Evolutionary conservation across 64 coral and sea anemone species (phyloP).

Genomic region (Pachyseris speciosa): DNA sequence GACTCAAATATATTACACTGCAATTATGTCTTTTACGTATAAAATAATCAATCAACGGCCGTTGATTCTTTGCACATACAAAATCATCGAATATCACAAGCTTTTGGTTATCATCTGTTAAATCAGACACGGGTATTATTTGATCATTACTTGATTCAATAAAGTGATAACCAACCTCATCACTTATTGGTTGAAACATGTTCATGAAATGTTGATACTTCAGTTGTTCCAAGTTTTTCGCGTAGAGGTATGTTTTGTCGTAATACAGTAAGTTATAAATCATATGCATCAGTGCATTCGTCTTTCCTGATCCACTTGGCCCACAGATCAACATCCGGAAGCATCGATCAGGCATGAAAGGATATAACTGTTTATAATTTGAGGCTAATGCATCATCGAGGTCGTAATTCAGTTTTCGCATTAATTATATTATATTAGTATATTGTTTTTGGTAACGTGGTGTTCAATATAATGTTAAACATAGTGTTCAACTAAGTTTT

Average conservation of each 20-base stretch:
- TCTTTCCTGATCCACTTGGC: too few species aligned
- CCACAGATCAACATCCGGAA: background rate
- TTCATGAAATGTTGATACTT: background rate
- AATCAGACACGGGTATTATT: background rate
- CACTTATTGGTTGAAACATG: background rate
- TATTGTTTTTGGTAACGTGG: too few species aligned
- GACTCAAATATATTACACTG: background rate
- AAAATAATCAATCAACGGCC: background rate
- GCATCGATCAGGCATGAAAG: background rate
- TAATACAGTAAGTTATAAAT: too few species aligned
- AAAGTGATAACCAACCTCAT: background rate
- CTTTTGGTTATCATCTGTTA: background rate
- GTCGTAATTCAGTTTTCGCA: too few species aligned
- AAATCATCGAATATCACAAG: too few species aligned
- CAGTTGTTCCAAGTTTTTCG: background rate
- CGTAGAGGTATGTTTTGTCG: too few species aligned
- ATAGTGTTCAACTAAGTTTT: too few species aligned
- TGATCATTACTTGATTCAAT: background rate
- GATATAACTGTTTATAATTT: too few species aligned
- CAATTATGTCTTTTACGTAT: background rate
- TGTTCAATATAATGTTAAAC: too few species aligned
- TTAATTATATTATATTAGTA: too few species aligned
- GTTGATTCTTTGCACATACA: background rate
- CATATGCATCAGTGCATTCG: too few species aligned
- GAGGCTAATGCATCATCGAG: too few species aligned